Conservation (phyloP, 2,888 invertebrate species). For the Drosophila mimica region DNA sequence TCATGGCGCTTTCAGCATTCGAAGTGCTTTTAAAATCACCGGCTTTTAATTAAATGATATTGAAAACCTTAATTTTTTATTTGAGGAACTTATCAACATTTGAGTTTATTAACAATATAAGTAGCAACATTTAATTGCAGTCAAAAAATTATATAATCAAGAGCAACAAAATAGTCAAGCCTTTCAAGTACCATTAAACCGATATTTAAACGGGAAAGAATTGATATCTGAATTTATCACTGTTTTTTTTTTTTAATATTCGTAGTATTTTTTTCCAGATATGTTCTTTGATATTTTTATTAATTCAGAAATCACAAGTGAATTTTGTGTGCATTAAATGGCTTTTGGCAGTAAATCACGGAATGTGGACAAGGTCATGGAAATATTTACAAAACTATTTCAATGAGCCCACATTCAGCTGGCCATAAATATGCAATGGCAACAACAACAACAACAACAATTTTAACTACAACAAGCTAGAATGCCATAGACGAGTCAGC, state of each 20-base stretch:
- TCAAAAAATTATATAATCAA: constrained; percentile 7
- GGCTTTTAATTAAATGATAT: background rate
- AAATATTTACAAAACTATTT: constrained; percentile 53
- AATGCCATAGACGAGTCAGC: background rate
- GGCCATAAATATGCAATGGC: constrained; percentile 34
- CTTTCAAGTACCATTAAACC: background rate
- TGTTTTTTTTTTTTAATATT: background rate
- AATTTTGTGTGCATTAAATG: constrained; percentile 44
- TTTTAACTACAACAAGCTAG: background rate
- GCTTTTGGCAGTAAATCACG: constrained; percentile 43
- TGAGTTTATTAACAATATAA: background rate
- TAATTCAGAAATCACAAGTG: constrained; percentile 53
- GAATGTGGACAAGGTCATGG: constrained; percentile 14
- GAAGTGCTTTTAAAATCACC: background rate
- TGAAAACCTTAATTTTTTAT: too few species aligned
- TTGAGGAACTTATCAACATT: background rate
- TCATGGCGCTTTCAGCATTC: background rate
- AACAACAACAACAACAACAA: constrained; percentile 17
- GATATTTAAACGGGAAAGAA: background rate
- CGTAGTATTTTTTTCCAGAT: background rate
- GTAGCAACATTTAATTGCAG: background rate
- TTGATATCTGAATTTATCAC: background rate
- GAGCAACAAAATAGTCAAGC: background rate
- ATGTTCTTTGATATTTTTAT: constrained; percentile 31
- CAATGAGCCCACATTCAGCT: constrained; percentile 26